Percentiles rank a stretch among this genome's conserved stretches.
phyloP scores from a whole-genome alignment of 2,888 invertebrate species.

The Cylloceria caligata region DNA sequence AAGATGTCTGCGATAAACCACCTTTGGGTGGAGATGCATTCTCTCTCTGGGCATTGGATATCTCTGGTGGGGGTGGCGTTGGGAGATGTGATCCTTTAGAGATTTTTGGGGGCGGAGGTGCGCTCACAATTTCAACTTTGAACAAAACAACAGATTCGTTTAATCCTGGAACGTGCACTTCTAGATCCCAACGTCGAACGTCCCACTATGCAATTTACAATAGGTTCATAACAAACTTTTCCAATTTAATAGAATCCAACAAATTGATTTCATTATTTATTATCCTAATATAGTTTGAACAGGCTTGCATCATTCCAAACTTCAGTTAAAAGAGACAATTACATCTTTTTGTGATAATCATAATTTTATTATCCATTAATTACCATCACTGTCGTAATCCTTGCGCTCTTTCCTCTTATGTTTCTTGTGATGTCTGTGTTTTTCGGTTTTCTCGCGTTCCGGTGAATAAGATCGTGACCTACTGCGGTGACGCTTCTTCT shows the following conservation, averaged over 20 bases:
- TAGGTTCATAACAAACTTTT: too few species aligned
- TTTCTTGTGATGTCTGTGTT: constrained; percentile 83
- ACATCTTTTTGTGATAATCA: too few species aligned
- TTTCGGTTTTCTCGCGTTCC: constrained; percentile 81
- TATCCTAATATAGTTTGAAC: too few species aligned
- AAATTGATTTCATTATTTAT: too few species aligned
- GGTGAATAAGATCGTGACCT: constrained; percentile 86
- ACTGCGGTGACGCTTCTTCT: constrained; percentile 89
- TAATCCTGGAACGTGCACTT: too few species aligned
- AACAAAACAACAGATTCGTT: constrained; percentile 23
- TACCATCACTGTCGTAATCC: constrained; percentile 84
- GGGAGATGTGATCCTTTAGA: constrained; percentile 79
- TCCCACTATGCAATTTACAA: too few species aligned
- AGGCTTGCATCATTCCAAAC: too few species aligned
- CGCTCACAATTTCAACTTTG: constrained; percentile 82
- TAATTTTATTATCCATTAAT: constrained; percentile 54
- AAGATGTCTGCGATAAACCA: constrained; percentile 85
- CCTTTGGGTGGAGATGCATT: constrained; percentile 80
- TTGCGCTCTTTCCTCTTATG: constrained; percentile 83
- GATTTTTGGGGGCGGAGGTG: constrained; percentile 84
- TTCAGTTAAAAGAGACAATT: too few species aligned
- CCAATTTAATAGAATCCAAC: too few species aligned
- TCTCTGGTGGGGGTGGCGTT: constrained; percentile 75
- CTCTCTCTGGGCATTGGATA: constrained; percentile 61
- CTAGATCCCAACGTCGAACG: too few species aligned